A percentile compares a stretch with the other conserved stretches of the same genome.
phyloP scores from a whole-genome alignment of 2,888 invertebrate species.

The Nomada fabriciana region DNA sequence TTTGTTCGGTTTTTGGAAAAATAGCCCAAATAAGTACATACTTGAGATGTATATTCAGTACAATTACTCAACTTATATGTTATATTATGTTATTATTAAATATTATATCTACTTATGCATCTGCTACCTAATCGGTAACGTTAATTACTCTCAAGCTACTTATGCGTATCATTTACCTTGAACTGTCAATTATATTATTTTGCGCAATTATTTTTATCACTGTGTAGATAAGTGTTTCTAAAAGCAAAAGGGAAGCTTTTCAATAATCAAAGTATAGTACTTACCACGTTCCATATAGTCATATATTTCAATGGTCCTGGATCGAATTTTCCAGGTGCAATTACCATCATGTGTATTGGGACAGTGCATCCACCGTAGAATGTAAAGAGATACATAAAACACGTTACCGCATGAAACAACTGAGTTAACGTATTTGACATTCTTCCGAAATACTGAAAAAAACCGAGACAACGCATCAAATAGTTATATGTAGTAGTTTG shows the following conservation, averaged over 20 bases:
- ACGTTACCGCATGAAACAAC: constrained; percentile 65
- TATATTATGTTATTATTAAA: too few relatives aligned
- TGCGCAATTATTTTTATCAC: neutral
- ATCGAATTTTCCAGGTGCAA: constrained; percentile 71
- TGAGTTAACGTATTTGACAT: constrained; percentile 55
- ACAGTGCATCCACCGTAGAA: constrained; percentile 66
- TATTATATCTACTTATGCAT: neutral
- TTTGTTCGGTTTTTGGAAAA: too few relatives aligned
- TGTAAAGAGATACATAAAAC: constrained; percentile 69
- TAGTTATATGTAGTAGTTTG: neutral
- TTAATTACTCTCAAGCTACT: neutral
- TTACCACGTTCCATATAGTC: constrained; percentile 81
- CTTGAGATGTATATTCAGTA: too few relatives aligned
- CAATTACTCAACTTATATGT: too few relatives aligned
- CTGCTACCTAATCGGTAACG: neutral
- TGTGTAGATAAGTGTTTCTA: neutral
- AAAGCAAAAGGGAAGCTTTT: neutral
- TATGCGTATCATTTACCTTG: neutral
- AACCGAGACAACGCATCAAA: constrained; percentile 16
- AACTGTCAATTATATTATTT: neutral
- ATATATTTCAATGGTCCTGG: constrained; percentile 80
- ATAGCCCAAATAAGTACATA: too few relatives aligned
- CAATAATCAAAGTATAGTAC: constrained; percentile 51
- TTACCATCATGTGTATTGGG: constrained; percentile 70
- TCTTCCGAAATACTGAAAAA: constrained; percentile 44